Evolutionary conservation across 2,113 vertebrate genomes (phyloP).

Genomic region (cattle (Bos taurus)): ARS-UCD2.0 NC_037334.1:1128001-1128500

Average conservation of each 20-base stretch:
- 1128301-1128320: not conserved
- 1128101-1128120: not conserved
- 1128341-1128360: not conserved
- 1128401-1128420: not conserved
- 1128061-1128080: not conserved
- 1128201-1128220: not conserved
- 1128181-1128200: not conserved
- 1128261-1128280: not conserved
- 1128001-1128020: not conserved
- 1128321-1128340: not conserved
- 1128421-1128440: not conserved
- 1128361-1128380: not conserved
- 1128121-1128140: not conserved
- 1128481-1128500: not conserved
- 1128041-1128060: not conserved
- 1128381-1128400: not conserved
- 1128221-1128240: not conserved
- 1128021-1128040: not conserved
- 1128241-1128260: not conserved
- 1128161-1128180: not conserved
- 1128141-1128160: not conserved
- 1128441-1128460: not conserved
- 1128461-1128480: not conserved
- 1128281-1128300: not conserved
- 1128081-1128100: not conserved